phyloP scores from a whole-genome alignment of 2,797 vertebrate species.

The Phylloscopus collybita region DNA sequence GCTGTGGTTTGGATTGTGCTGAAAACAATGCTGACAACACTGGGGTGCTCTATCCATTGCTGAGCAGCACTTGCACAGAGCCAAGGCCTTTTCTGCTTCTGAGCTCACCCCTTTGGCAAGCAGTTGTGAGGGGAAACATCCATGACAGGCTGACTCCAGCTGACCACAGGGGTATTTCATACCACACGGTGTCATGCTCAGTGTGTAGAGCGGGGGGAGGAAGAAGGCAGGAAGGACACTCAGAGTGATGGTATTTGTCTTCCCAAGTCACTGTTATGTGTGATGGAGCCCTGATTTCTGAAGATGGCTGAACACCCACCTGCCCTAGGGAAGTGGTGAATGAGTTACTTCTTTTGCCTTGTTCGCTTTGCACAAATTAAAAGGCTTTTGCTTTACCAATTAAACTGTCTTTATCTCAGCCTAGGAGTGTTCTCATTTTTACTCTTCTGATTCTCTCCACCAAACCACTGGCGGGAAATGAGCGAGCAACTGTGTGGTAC shows the following conservation, averaged over 20 bases:
- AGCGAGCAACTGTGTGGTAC: rapidly evolving
- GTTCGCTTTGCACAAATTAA: background rate
- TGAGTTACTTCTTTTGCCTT: background rate
- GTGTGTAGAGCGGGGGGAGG: background rate
- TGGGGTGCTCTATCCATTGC: background rate
- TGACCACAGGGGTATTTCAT: background rate
- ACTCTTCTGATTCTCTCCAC: background rate
- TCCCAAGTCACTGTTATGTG: background rate
- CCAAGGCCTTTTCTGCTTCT: background rate
- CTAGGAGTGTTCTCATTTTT: background rate
- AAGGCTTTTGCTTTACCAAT: background rate
- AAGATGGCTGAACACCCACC: background rate
- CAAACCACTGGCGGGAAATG: background rate
- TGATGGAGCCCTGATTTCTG: background rate
- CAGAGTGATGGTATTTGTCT: too few relatives aligned
- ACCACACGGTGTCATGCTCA: background rate
- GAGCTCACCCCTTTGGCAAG: too few relatives aligned
- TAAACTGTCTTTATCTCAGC: background rate
- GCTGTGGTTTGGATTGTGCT: background rate
- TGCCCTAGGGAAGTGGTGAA: background rate
- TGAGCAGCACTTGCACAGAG: background rate
- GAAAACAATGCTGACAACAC: background rate
- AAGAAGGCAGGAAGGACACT: background rate
- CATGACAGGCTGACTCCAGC: background rate
- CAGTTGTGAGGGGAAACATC: background rate